Evolutionary conservation across 2,888 invertebrate species (phyloP).

Genomic region (Drosophila mercatorum): DNA sequence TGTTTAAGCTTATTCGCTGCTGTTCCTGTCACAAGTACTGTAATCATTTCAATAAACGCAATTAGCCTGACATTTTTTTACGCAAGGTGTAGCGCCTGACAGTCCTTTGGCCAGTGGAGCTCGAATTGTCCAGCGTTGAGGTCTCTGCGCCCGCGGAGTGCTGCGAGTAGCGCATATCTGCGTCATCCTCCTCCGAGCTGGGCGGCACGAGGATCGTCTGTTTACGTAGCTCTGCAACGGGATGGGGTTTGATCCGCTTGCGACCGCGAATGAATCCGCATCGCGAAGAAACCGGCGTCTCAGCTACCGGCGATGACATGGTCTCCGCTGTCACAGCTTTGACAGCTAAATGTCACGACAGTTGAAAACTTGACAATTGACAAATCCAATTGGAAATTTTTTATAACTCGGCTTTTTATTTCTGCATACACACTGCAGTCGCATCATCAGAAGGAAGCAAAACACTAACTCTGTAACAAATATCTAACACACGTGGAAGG

Average conservation of each 20-base stretch:
- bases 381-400: too few relatives aligned
- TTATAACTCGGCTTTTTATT: neutral
- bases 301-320: conserved; percentile 3
- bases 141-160: neutral
- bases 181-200: neutral
- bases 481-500: conserved; percentile 21
- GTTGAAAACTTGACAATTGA: too few relatives aligned
- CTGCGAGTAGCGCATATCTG: neutral
- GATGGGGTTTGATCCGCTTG: conserved; percentile 37
- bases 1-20: conserved; percentile 51
- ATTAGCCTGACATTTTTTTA: neutral
- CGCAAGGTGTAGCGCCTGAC: neutral
- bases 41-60: conserved; percentile 49
- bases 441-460: conserved; percentile 9
- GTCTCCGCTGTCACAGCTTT: neutral
- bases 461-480: conserved; percentile 20
- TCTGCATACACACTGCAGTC: neutral
- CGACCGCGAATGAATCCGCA: conserved; percentile 21
- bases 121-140: neutral
- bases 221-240: conserved; percentile 13
- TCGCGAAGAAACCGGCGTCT: conserved; percentile 40
- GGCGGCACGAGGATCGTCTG: neutral
- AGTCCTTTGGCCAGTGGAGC: neutral
- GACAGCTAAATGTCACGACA: conserved; percentile 1
- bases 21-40: conserved; percentile 55